Evolutionary conservation across 1,140 invertebrate genomes (phyloP).

Genomic region (Cydia strobilella): DNA sequence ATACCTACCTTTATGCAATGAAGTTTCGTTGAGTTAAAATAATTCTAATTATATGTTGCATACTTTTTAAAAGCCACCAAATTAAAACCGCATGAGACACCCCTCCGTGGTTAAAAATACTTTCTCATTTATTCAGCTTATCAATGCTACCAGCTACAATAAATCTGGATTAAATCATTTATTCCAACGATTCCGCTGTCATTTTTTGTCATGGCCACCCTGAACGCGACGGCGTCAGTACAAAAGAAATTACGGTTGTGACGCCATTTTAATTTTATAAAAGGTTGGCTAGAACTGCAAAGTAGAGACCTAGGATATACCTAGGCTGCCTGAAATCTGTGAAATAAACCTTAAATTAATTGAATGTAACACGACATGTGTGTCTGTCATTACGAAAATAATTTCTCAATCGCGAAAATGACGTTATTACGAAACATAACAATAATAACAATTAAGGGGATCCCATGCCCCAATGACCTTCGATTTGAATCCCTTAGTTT

Average conservation of each 20-base stretch:
- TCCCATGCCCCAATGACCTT: too few relatives aligned
- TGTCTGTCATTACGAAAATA: too few relatives aligned
- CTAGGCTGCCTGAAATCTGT: too few relatives aligned
- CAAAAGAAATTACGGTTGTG: background rate
- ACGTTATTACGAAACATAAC: too few relatives aligned
- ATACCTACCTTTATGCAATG: too few relatives aligned
- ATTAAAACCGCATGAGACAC: background rate
- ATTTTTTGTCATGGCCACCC: constrained; percentile 25
- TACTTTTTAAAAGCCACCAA: background rate
- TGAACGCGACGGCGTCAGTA: background rate
- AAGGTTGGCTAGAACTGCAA: background rate
- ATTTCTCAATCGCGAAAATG: too few relatives aligned
- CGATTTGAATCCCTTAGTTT: too few relatives aligned
- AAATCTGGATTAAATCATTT: constrained; percentile 24
- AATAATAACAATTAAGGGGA: too few relatives aligned
- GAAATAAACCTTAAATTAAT: too few relatives aligned
- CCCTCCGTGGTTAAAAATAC: background rate
- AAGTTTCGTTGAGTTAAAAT: too few relatives aligned
- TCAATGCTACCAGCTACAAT: constrained; percentile 26
- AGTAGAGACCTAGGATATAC: too few relatives aligned
- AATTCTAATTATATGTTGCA: background rate
- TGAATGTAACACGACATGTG: too few relatives aligned
- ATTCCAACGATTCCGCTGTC: background rate
- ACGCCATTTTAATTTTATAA: background rate
- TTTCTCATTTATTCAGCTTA: constrained; percentile 25